A percentile compares a stretch with the other conserved stretches of the same genome.
These are phyloP conservation scores for Poecilia wingei DNA, from an alignment of 2,797 vertebrate genomes.

Conservation along the genomic window DNA sequence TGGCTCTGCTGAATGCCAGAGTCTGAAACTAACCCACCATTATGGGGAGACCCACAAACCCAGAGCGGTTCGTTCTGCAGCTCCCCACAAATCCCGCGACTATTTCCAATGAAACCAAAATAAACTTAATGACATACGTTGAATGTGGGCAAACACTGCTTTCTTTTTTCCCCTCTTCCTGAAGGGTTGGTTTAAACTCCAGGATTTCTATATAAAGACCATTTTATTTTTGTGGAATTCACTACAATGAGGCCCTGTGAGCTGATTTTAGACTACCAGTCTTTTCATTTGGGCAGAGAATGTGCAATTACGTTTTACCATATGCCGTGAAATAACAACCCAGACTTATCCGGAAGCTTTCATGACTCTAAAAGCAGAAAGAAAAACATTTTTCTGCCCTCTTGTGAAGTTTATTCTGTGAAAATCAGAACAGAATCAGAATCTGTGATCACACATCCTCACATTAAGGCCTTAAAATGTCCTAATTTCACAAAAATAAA, in stretches of 20 bases:
- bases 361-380: slow-evolving; percentile 11
- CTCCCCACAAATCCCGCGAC: slow-evolving; percentile 78
- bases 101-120: slow-evolving; percentile 86
- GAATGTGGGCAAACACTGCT: slow-evolving; percentile 72
- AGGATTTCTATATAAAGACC: slow-evolving; percentile 73
- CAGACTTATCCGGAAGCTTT: slow-evolving; percentile 16
- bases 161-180: slow-evolving; percentile 51
- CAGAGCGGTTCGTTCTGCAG: slow-evolving; percentile 73
- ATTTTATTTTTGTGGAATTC: slow-evolving; percentile 68
- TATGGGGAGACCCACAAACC: slow-evolving; percentile 80
- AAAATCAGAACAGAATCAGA: neutral
- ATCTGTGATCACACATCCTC: too few species aligned
- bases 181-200: slow-evolving; percentile 66
- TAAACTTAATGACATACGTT: slow-evolving; percentile 85
- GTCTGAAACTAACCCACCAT: slow-evolving; percentile 80
- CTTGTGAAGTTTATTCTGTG: neutral
- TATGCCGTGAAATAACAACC: slow-evolving; percentile 20
- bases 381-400: neutral
- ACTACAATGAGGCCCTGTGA: slow-evolving; percentile 58
- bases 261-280: slow-evolving; percentile 61
- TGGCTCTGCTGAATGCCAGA: slow-evolving; percentile 77
- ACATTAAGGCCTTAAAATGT: too few species aligned
- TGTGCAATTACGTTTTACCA: slow-evolving; percentile 45
- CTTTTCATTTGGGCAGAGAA: slow-evolving; percentile 55
- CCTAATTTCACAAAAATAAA: too few species aligned